Evolutionary conservation across 2,888 invertebrate species (phyloP).

Genomic region (Shargacucullia verbasci): DNA sequence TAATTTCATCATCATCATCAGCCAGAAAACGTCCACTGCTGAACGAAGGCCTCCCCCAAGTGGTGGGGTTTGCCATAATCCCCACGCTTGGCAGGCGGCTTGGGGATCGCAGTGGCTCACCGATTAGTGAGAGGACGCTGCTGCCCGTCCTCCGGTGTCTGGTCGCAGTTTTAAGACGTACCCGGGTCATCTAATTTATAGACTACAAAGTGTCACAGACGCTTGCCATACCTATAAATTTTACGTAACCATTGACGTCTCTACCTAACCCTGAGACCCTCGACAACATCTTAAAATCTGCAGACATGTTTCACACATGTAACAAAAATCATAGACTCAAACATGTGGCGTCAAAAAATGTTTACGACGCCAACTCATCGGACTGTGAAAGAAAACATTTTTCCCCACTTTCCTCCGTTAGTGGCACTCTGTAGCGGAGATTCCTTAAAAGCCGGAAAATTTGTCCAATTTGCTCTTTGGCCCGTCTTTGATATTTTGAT

Average conservation of each 20-base stretch:
- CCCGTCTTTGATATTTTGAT: slow-evolving; percentile 73
- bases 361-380: slow-evolving; percentile 49
- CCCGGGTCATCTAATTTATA: no score
- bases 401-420: slow-evolving; percentile 61
- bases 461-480: slow-evolving; percentile 74
- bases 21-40: no score
- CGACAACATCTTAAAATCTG: slow-evolving; percentile 15
- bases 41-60: no score
- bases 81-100: no score
- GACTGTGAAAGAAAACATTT: slow-evolving; percentile 66
- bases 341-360: slow-evolving; percentile 48
- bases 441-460: slow-evolving; percentile 78
- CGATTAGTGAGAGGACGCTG: no score
- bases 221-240: slow-evolving; percentile 29
- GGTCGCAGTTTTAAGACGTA: no score
- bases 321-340: slow-evolving; percentile 27
- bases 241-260: slow-evolving; percentile 23
- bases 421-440: slow-evolving; percentile 62
- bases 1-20: no score
- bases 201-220: slow-evolving; percentile 16
- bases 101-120: no score
- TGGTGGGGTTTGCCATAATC: no score
- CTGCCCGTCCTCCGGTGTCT: no score
- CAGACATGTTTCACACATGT: slow-evolving; percentile 19
- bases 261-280: slow-evolving; percentile 23